Base-by-base conservation (phyloP, 2,797 vertebrate genomes). In the Enteromius paludinosus region DNA sequence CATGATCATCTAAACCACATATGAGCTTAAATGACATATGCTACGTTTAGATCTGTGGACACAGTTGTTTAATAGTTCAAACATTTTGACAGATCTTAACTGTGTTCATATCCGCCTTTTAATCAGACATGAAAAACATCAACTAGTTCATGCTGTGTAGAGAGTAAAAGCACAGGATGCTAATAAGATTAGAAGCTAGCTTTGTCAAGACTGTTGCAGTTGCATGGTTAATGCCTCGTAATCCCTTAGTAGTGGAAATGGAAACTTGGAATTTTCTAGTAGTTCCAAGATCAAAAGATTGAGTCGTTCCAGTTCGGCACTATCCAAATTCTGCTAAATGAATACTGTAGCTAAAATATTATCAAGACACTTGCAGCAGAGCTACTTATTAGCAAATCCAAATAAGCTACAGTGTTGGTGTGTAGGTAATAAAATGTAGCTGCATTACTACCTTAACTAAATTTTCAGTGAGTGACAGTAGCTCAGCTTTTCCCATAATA, bases 241-340 rank as follows among this genome's bases (percentile, higher is more conserved):
- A 85, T 86, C 68, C 62, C 52, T 71, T 35, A 78, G 73, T 49
- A 59, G 78, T 74, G 73, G 71, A 82, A 86, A 86, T 74, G 64
- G 76, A 56, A 43, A 65, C 66, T 80, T 43, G 59, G 45, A 65
- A 80, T 74, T 70, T 79, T 79, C 45, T 59, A 77, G 70, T 80
- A 78, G 33, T 78, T 83, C 33, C 25, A 79, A 84, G 84, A 84
- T 88, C 43, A 85, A 85, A 88, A 78, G 83, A 85, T 70, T 81
- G 77, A 84, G 30, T 78, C 65, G 41, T 86, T 80, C 59, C 69
- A 77, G 65, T 20, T 84, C 61, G 78, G 64, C 41, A 25, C 54
- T 66, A 59, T 87, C 75, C 47, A 78, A 78, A 78, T 81, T 78
- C 61, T 77, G 65, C 41, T 76, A 66, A 77, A 54, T 72, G 59